These are phyloP conservation scores for Sycophila sp. DNA, from an alignment of 1,140 invertebrate genomes.

Conservation along the genomic window DNA sequence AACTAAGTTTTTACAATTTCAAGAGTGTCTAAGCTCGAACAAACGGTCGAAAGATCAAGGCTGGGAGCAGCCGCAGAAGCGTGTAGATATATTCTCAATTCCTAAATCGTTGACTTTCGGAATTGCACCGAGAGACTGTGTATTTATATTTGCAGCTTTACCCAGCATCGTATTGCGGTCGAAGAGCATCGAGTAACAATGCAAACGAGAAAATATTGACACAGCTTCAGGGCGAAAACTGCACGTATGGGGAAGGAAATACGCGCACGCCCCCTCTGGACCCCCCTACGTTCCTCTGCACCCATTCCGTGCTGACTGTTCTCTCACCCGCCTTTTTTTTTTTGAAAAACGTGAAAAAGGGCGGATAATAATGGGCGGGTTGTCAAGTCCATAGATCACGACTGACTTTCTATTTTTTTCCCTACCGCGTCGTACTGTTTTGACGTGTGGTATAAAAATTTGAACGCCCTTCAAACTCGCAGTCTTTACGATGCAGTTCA, in stretches of 20 bases:
- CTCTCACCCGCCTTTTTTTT: slow-evolving; percentile 2
- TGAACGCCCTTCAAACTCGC: too few relatives aligned
- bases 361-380: background rate
- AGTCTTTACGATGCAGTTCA: too few relatives aligned
- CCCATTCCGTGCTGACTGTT: background rate
- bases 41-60: too few relatives aligned
- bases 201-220: slow-evolving; percentile 48
- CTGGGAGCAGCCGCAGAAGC: too few relatives aligned
- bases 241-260: background rate
- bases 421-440: slow-evolving; percentile 4
- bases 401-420: slow-evolving; percentile 13
- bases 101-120: slow-evolving; percentile 14
- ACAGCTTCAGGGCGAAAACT: slow-evolving; percentile 35
- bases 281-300: background rate
- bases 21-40: too few relatives aligned
- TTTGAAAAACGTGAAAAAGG: slow-evolving; percentile 23
- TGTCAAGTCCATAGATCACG: slow-evolving; percentile 10
- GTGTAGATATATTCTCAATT: background rate
- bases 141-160: slow-evolving; percentile 30
- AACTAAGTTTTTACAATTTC: too few relatives aligned
- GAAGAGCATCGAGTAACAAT: slow-evolving; percentile 36
- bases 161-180: slow-evolving; percentile 26
- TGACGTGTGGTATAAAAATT: slow-evolving; percentile 15
- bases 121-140: background rate
- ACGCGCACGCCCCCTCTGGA: too few relatives aligned